phyloP scores from a whole-genome alignment of 1,140 invertebrate species.

The Aleiodes sp. region DNA sequence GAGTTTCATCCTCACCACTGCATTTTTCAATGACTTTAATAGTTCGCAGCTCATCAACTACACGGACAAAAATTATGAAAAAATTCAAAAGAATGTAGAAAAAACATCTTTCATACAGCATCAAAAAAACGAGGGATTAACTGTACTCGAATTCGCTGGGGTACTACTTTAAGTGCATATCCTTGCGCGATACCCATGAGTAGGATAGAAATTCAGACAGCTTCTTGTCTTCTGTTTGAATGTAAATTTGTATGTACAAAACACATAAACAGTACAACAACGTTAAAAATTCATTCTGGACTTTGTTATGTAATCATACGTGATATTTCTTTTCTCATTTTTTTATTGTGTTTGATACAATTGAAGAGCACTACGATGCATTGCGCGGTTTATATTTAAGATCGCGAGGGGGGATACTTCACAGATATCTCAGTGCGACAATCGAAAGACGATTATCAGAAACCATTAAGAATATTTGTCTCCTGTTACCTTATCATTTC shows the following conservation, averaged over 20 bases:
- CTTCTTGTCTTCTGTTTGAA: neutral
- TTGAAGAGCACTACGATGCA: neutral
- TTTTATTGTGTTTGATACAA: neutral
- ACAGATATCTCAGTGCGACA: neutral
- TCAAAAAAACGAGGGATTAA: no score
- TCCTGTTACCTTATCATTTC: neutral
- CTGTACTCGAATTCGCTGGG: no score
- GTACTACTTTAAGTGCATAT: slow-evolving; percentile 28
- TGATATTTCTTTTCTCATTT: no score
- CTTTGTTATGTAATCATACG: neutral
- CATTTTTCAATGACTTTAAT: no score
- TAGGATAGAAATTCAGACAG: slow-evolving; percentile 30
- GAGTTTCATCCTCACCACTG: no score
- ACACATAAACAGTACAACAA: slow-evolving; percentile 40
- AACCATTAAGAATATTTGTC: neutral
- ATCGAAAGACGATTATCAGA: neutral
- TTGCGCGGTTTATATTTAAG: neutral
- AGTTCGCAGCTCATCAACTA: no score
- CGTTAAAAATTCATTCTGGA: neutral
- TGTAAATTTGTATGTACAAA: slow-evolving; percentile 34
- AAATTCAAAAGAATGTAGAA: no score
- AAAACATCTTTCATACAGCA: no score
- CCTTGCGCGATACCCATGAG: slow-evolving; percentile 30
- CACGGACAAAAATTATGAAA: no score
- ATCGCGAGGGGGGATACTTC: neutral